Base-by-base conservation (phyloP, 2,113 vertebrate genomes). In the Lonchura striata region DNA sequence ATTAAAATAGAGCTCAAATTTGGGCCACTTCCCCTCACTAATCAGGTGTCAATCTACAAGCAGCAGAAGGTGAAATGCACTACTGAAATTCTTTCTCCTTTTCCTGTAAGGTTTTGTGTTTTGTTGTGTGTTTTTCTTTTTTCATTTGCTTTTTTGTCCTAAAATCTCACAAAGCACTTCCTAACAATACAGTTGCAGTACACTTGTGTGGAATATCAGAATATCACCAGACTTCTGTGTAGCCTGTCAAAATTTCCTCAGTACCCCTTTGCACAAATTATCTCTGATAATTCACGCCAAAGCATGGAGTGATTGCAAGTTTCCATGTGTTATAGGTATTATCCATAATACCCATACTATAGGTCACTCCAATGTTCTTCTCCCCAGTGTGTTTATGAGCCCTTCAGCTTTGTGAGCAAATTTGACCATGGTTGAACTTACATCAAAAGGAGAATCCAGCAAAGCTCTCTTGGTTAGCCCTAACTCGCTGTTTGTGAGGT, bases 351-450 rank as follows among this genome's bases (percentile, higher is more conserved):
- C n/a, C n/a, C n/a, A 90, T 90, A 74, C 63, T 74, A 77, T 2
- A 53, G 82, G 90, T 92, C 68, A 81, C 20, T 37, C 25, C 39
- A 15, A 28, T 77, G 90, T 77, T 80, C 60, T 69, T 63, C 71
- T 83, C 52, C 65, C 30, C 56, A 44, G 25, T 47, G 82, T 81
- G 70, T 80, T 92, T 81, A 44, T 23, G 42, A 82, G 77, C 74
- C 42, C 66, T 68, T 86, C 52, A 78, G 85, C 90, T 75, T 94
- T 92, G 82, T 59, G 82, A 78, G 79, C 60, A 71, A 41, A 93
- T 74, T 74, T 15, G 20, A 42, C 57, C 33, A 2, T 27, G 56
- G 44, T 33, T 90, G 94, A 93, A 75, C 82, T 69, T 88, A 7
- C 8, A 83, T 78, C 64, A 82, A 95, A 91, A 84, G 78, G n/a